Conservation (phyloP, 1,140 invertebrate species). For the Oedothorax gibbosus region DNA sequence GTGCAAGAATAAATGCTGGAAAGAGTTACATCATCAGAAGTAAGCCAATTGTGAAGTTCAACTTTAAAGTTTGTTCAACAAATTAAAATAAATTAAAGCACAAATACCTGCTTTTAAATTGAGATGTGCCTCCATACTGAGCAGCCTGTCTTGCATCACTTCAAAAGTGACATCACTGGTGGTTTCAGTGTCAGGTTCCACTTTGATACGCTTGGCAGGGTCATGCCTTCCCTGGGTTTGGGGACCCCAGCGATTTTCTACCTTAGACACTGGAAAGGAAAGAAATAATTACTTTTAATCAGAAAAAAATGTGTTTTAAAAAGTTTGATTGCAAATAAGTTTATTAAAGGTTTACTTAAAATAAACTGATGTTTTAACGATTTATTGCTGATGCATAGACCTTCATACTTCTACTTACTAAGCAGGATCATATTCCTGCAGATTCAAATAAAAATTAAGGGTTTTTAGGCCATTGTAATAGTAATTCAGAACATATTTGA, state of each 20-base stretch:
- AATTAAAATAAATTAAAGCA: not conserved
- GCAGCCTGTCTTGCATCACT: conserved; percentile 74
- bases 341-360: too few species aligned
- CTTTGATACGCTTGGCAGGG: conserved; percentile 63
- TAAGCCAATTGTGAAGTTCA: not conserved
- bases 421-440: too few species aligned
- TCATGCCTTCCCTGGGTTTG: conserved; percentile 69
- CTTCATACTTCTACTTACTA: too few species aligned
- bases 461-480: too few species aligned
- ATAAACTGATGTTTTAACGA: too few species aligned
- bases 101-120: conserved; percentile 66
- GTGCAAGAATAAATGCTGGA: too few species aligned
- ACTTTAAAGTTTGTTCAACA: not conserved
- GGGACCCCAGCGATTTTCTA: conserved; percentile 74
- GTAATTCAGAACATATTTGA: too few species aligned
- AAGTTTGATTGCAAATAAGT: not conserved
- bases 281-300: not conserved
- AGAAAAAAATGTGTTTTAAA: not conserved
- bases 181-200: conserved; percentile 64
- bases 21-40: too few species aligned
- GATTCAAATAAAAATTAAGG: too few species aligned
- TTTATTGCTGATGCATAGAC: too few species aligned
- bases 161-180: conserved; percentile 64
- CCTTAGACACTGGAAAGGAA: conserved; percentile 72
- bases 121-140: conserved; percentile 73